Percentiles rank a stretch among this genome's conserved stretches.
phyloP scores from a whole-genome alignment of 2,888 invertebrate species.

The Caprella mutica region DNA sequence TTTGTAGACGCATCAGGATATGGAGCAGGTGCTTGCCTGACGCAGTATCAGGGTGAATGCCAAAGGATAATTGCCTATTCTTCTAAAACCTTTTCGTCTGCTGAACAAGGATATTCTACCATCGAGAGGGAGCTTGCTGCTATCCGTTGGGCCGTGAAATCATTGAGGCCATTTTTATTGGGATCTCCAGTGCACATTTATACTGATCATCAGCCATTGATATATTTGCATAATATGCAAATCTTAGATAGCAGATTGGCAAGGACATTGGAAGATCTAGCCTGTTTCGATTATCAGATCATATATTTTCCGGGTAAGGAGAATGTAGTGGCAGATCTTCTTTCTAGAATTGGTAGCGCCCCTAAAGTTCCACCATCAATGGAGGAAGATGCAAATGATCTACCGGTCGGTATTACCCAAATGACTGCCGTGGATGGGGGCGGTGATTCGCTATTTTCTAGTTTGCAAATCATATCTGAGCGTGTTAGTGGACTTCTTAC shows the following conservation, averaged over 20 bases:
- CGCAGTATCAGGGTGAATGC: neutral
- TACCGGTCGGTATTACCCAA: too few species aligned
- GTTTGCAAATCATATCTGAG: too few species aligned
- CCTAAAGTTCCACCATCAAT: too few species aligned
- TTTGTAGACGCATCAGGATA: neutral
- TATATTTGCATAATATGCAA: neutral
- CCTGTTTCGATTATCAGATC: neutral
- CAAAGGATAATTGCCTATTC: neutral
- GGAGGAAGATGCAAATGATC: too few species aligned
- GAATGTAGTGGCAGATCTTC: neutral
- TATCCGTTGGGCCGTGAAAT: neutral
- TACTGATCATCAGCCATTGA: neutral
- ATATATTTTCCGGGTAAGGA: neutral
- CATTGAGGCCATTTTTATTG: neutral
- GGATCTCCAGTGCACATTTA: neutral
- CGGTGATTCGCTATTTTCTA: too few species aligned
- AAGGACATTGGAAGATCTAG: neutral
- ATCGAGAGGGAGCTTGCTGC: neutral
- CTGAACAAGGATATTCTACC: neutral
- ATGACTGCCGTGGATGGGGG: too few species aligned
- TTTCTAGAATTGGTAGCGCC: too few species aligned
- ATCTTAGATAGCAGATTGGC: neutral
- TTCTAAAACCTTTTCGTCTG: neutral
- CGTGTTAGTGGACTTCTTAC: too few species aligned
- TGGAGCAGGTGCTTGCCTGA: slow-evolving; percentile 1